Percentiles rank a stretch among this genome's conserved stretches.
phyloP scores from a whole-genome alignment of 2,797 vertebrate species.

The Etheostoma nigrum region DNA sequence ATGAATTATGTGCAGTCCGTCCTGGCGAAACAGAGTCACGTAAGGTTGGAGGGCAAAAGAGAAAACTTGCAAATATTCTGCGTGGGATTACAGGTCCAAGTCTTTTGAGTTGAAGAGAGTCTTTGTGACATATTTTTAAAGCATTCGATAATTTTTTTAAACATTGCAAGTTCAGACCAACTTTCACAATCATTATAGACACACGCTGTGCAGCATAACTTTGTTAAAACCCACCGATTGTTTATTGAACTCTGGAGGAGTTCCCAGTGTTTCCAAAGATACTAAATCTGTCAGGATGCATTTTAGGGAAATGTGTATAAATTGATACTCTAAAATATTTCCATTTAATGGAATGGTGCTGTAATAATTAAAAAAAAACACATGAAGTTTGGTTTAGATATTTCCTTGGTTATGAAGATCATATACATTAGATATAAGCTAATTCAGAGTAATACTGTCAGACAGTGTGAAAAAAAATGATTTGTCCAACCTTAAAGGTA shows the following conservation, averaged over 20 bases:
- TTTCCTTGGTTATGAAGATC: not conserved
- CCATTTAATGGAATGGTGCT: not conserved
- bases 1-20: constrained; percentile 67
- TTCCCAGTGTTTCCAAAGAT: constrained; percentile 7
- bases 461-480: not conserved
- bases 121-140: constrained; percentile 18
- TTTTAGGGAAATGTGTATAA: not conserved
- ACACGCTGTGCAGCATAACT: constrained; percentile 5
- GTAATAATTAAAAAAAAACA: not conserved
- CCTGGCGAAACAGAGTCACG: constrained; percentile 19
- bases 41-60: constrained; percentile 14
- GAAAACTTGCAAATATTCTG: constrained; percentile 37
- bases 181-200: constrained; percentile 2
- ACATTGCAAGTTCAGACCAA: not conserved
- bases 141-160: constrained; percentile 29
- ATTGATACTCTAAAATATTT: not conserved
- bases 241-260: not conserved
- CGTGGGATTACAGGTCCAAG: constrained; percentile 21
- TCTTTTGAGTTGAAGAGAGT: constrained; percentile 21
- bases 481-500: not conserved
- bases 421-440: not conserved
- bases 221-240: constrained; percentile 1
- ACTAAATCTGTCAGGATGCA: not conserved
- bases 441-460: not conserved
- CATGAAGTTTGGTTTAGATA: not conserved